Evolutionary conservation across 2,888 invertebrate genomes (phyloP).

Genomic region (Parnassius apollo): DNA sequence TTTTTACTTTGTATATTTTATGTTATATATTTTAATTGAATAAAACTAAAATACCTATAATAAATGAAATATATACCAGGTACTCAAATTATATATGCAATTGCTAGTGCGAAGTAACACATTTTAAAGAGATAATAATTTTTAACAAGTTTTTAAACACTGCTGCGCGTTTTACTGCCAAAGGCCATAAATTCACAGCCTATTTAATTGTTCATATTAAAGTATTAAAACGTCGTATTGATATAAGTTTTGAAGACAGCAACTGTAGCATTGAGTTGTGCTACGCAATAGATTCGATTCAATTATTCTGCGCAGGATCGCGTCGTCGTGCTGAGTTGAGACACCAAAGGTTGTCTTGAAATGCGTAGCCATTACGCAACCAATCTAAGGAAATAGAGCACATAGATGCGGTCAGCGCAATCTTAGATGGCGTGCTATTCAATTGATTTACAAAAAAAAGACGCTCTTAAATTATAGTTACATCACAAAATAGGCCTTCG

Average conservation of each 20-base stretch:
- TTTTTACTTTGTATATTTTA: too few species aligned
- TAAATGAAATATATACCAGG: too few species aligned
- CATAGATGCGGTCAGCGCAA: conserved; percentile 50
- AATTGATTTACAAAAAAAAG: conserved; percentile 22
- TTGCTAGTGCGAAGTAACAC: too few species aligned
- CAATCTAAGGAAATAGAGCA: conserved; percentile 40
- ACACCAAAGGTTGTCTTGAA: conserved; percentile 52
- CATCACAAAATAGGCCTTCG: conserved; percentile 11
- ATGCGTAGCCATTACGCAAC: conserved; percentile 50
- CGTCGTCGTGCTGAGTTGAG: conserved; percentile 50
- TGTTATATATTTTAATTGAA: too few species aligned
- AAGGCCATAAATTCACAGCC: too few species aligned
- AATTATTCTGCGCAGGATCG: conserved; percentile 50
- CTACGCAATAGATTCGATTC: conserved; percentile 48
- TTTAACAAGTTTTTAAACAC: too few species aligned
- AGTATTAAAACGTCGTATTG: too few species aligned
- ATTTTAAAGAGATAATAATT: too few species aligned
- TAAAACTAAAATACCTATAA: too few species aligned
- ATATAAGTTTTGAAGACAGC: conserved; percentile 25
- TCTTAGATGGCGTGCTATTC: conserved; percentile 23
- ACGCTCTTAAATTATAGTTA: conserved; percentile 6
- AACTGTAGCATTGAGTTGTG: conserved; percentile 34
- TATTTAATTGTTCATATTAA: too few species aligned
- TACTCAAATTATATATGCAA: too few species aligned
- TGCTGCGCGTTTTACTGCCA: too few species aligned